Percentiles rank a stretch among this genome's conserved stretches.
Conservation (phyloP, 2,797 vertebrate species). For the Halcyon badia region DNA sequence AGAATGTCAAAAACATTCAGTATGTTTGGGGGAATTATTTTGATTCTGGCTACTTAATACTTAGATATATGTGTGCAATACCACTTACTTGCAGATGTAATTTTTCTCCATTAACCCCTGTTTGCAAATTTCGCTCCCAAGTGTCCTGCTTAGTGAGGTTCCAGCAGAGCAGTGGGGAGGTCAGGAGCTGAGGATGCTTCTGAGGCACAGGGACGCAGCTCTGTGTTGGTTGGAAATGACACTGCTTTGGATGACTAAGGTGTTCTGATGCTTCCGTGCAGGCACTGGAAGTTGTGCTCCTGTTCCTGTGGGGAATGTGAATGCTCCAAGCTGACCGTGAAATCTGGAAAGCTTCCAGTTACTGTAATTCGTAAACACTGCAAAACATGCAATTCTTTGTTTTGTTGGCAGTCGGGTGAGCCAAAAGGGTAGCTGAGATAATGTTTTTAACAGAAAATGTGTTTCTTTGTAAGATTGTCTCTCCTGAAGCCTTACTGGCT, state of each 20-base stretch:
- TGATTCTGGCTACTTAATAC: background rate
- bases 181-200: background rate
- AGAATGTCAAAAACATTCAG: background rate
- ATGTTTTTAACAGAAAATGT: background rate
- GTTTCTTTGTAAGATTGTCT: background rate
- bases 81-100: background rate
- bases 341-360: constrained; percentile 15
- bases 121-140: background rate
- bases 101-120: background rate
- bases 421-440: background rate
- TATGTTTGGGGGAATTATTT: background rate
- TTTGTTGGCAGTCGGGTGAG: background rate
- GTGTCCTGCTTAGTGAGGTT: background rate
- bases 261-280: background rate
- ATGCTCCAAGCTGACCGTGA: background rate
- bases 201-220: background rate
- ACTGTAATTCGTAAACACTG: background rate
- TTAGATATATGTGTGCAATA: background rate
- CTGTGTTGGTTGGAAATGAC: background rate
- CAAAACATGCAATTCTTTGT: background rate
- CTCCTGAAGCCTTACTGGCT: background rate
- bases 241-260: background rate
- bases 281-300: background rate
- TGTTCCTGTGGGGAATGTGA: background rate
- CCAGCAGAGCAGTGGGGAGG: rapidly evolving